Conservation (phyloP, 2,888 invertebrate species). For the Saturnia pavonia region DNA sequence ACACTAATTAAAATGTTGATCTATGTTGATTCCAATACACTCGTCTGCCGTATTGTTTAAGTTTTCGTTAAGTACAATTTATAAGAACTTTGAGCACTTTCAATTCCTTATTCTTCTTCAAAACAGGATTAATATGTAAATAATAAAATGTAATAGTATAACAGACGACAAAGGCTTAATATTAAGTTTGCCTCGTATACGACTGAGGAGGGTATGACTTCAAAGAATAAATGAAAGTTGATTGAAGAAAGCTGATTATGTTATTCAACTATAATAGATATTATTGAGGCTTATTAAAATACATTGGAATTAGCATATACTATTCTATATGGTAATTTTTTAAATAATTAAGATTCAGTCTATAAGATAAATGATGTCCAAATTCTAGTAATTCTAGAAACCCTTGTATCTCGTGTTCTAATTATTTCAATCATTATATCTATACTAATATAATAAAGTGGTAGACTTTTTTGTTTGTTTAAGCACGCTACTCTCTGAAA, state of each 20-base stretch:
- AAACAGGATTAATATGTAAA: background rate
- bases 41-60: no score
- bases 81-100: background rate
- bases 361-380: background rate
- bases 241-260: background rate
- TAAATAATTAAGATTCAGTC: background rate
- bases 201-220: background rate
- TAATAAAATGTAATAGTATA: background rate
- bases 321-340: conserved; percentile 1
- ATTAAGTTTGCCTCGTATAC: background rate
- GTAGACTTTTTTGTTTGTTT: no score
- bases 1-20: no score
- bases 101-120: background rate
- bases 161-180: background rate
- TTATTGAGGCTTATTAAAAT: background rate
- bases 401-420: background rate
- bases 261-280: conserved; percentile 1
- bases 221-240: conserved; percentile 6
- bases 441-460: no score
- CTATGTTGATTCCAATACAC: no score
- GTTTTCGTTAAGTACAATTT: no score
- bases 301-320: conserved; percentile 3
- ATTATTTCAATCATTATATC: no score
- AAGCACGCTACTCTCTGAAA: no score
- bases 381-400: background rate